Base-by-base conservation (phyloP, 2,797 vertebrate genomes). In the Luscinia megarhynchos region DNA sequence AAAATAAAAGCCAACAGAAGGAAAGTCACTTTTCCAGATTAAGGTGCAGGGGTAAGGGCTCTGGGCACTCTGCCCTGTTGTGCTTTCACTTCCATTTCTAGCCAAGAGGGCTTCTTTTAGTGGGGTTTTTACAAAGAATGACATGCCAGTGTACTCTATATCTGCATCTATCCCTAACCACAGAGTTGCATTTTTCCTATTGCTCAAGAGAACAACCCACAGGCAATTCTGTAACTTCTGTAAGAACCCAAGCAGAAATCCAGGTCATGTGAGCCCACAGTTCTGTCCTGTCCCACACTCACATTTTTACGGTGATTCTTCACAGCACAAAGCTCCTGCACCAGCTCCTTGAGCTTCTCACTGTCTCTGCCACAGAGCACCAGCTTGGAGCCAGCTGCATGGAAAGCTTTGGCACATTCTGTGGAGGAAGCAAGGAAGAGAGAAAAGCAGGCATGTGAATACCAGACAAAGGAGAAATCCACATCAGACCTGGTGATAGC, bases 331-430 rank as follows among this genome's bases (percentile, higher is more conserved):
- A 99, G 98, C 92, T 99, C 98, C 95, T 97, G 96, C 36, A 97
- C 96, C 59, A 99, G 95, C 41, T 98, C 98, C 61, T 98, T 97
- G 63, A 99, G 98, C 48, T 98, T 98, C 89, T 95, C 92, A 3
- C 94, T 88, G 75, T 98, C 98, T 18, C 99, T 98, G 87, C 99
- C 99, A 75, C 99, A 99, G 41, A 99, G 97, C 76, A 99, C 98
- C 79, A 99, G 96, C 61, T 97, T 98, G 15, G 98, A 98, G 4
- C 99, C 99, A 3, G 98, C 98, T 24, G 98, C 97, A 0, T 99
- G 98, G 95, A 99, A 99, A 50, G 98, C 98, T 92, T 94, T 98
- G 14, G 99, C 99, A 74, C 99, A 99, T 95, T 99, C 99, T 99
- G 83, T 72, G 73, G 72, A 94, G 40, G 53, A 55, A 82, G 36